A percentile compares a stretch with the other conserved stretches of the same genome.
Evolutionary conservation across 2,113 vertebrate genomes (phyloP).

Genomic region (Bos javanicus): DNA sequence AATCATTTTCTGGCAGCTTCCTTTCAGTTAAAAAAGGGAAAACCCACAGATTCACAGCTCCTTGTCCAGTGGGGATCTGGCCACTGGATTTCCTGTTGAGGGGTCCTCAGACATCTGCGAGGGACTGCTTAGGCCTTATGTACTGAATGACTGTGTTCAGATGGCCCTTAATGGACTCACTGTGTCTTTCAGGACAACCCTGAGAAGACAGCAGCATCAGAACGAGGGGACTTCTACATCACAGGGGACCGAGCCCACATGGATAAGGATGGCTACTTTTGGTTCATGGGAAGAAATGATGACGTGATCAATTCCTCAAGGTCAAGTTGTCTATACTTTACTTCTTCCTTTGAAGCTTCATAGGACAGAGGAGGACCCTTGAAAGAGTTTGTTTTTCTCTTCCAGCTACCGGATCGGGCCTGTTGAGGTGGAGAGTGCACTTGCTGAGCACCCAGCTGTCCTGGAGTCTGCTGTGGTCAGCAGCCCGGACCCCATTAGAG

Average conservation of each 20-base stretch:
- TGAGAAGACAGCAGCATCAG: slow-evolving; percentile 81
- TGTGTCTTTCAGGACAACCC: slow-evolving; percentile 80
- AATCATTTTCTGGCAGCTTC: neutral
- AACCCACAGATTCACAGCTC: neutral
- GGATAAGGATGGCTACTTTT: slow-evolving; percentile 86
- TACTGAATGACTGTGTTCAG: neutral
- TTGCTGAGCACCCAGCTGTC: slow-evolving; percentile 86
- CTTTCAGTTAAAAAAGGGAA: neutral
- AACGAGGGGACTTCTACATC: slow-evolving; percentile 83
- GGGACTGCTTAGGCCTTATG: rapidly evolving
- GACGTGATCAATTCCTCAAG: slow-evolving; percentile 88
- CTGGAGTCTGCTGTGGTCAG: slow-evolving; percentile 87
- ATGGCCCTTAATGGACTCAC: neutral
- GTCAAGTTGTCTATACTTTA: slow-evolving; percentile 65
- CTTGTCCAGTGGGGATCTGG: neutral
- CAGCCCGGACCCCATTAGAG: slow-evolving; percentile 85
- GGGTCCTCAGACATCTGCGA: neutral
- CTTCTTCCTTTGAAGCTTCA: neutral
- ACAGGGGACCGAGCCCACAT: slow-evolving; percentile 84
- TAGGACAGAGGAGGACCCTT: neutral
- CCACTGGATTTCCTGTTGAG: neutral
- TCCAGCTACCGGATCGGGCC: slow-evolving; percentile 87
- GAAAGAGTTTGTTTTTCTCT: neutral
- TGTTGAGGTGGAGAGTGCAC: slow-evolving; percentile 85
- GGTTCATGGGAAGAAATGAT: slow-evolving; percentile 85